phyloP scores from a whole-genome alignment of 2,113 vertebrate species.

The Cavia aperea region DNA sequence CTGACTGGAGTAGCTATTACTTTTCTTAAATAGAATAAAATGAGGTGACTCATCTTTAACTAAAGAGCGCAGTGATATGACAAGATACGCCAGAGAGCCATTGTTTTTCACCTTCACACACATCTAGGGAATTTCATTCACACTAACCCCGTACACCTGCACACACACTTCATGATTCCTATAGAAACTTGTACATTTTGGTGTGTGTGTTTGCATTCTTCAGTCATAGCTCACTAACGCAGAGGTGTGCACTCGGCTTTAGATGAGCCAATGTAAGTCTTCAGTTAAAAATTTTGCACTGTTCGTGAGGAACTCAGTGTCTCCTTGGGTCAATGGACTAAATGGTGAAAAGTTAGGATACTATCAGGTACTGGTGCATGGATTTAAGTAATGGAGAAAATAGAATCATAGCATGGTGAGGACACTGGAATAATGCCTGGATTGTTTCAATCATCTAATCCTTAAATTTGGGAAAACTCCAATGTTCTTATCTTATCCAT shows the following conservation, averaged over 20 bases:
- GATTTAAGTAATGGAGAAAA: neutral
- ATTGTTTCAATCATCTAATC: neutral
- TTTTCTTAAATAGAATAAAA: conserved; percentile 20
- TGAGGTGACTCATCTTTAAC: conserved; percentile 22
- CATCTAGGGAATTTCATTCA: neutral
- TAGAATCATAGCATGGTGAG: neutral
- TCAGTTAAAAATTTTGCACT: neutral
- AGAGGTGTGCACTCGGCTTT: neutral
- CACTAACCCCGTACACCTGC: neutral
- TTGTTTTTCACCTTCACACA: neutral
- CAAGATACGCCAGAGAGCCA: neutral
- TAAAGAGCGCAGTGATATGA: neutral
- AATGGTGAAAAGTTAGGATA: neutral
- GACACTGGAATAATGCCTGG: neutral
- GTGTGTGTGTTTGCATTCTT: neutral
- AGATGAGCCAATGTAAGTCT: neutral
- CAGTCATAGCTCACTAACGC: neutral
- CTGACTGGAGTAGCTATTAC: neutral
- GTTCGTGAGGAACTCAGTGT: neutral
- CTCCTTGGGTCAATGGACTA: neutral
- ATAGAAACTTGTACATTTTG: neutral
- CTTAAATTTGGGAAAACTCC: neutral
- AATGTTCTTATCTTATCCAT: neutral
- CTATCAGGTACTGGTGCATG: neutral
- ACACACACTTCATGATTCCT: neutral